Conservation (phyloP, 1,140 invertebrate species). For the Berghia stephanieae region DNA sequence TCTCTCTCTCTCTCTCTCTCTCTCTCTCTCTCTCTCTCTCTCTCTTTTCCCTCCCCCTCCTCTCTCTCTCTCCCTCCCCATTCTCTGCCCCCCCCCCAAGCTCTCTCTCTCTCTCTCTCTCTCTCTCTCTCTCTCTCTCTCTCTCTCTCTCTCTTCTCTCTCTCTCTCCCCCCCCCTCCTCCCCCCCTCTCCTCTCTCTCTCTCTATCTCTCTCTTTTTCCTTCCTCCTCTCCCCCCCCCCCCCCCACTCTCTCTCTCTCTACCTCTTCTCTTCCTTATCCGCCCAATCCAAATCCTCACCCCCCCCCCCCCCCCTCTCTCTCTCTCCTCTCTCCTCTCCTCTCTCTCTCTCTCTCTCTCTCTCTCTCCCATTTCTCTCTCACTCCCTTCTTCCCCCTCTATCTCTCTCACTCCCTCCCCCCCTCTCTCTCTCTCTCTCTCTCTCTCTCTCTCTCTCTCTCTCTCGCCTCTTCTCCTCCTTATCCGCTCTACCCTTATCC, state of each 20-base stretch:
- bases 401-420: too few species aligned
- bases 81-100: background rate
- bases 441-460: background rate
- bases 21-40: background rate
- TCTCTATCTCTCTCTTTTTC: too few species aligned
- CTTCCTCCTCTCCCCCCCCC: too few species aligned
- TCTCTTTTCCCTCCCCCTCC: background rate
- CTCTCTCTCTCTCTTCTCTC: too few species aligned
- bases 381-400: too few species aligned
- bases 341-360: background rate
- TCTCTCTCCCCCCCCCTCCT: conserved; percentile 1
- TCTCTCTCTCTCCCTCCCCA: background rate
- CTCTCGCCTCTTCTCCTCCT: background rate
- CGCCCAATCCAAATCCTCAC: background rate
- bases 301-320: background rate
- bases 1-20: background rate
- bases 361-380: background rate
- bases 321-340: background rate
- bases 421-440: too few species aligned
- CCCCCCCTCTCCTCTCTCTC: background rate
- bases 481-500: background rate
- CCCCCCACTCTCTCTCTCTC: too few species aligned
- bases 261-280: background rate
- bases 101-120: background rate
- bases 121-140: too few species aligned